Conservation (phyloP, 2,113 vertebrate genomes). For the Silurus meridionalis region DNA sequence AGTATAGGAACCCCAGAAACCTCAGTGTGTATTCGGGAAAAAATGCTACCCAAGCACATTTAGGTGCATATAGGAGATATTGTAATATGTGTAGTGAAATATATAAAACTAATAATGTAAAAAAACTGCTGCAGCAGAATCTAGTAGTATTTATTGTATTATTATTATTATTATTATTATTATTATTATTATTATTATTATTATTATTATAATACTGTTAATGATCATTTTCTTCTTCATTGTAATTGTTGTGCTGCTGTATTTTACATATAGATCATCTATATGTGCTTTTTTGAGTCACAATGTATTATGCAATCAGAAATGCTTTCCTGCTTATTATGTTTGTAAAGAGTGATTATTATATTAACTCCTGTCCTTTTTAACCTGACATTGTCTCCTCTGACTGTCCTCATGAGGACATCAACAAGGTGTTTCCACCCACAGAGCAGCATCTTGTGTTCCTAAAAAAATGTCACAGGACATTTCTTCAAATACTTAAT, state of each 20-base stretch:
- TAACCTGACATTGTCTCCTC: too few species aligned
- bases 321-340: not conserved
- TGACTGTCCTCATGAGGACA: too few species aligned
- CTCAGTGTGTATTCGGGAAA: constrained; percentile 8
- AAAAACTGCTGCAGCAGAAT: not conserved
- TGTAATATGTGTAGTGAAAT: not conserved
- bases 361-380: too few species aligned
- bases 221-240: not conserved
- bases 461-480: too few species aligned
- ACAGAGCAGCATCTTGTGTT: too few species aligned
- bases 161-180: not conserved
- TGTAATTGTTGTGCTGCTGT: not conserved
- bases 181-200: not conserved
- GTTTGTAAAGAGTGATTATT: not conserved
- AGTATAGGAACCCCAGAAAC: not conserved
- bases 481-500: not conserved
- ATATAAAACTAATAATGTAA: not conserved
- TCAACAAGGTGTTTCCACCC: too few species aligned
- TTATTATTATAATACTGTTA: not conserved
- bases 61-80: not conserved
- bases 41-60: not conserved
- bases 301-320: not conserved
- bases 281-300: too few species aligned
- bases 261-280: not conserved
- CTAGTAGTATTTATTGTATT: not conserved